These are phyloP conservation scores for Sebastes itinus DNA, from an alignment of 2,797 vertebrate genomes.

Conservation along the genomic window DNA sequence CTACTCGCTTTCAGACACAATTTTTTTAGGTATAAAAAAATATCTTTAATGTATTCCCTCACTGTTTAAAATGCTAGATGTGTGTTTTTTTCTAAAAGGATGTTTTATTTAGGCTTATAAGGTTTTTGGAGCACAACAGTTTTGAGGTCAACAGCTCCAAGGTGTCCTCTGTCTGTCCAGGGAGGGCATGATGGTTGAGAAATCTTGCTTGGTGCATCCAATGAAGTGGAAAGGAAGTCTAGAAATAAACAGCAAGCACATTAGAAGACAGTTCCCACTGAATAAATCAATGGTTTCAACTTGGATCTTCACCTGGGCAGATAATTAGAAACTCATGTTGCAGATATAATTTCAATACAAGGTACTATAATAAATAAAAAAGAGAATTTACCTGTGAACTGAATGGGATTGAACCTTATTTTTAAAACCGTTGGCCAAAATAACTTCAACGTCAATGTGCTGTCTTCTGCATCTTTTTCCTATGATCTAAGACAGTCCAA, in stretches of 20 bases:
- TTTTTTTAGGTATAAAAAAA: too few species aligned
- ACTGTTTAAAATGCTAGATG: neutral
- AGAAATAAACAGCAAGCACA: slow-evolving; percentile 13
- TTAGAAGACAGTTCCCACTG: neutral
- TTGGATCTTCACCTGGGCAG: neutral
- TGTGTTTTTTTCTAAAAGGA: neutral
- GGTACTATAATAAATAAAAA: neutral
- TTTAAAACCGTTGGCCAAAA: neutral
- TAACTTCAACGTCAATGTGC: too few species aligned
- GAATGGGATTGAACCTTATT: neutral
- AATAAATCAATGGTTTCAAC: neutral
- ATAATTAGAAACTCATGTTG: neutral
- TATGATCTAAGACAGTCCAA: too few species aligned
- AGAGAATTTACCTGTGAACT: neutral
- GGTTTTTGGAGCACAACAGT: slow-evolving; percentile 10
- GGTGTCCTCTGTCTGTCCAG: slow-evolving; percentile 3
- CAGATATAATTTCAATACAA: neutral
- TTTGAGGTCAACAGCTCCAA: slow-evolving; percentile 1
- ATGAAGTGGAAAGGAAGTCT: neutral
- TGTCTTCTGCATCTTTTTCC: too few species aligned
- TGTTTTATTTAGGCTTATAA: neutral
- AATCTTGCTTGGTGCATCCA: neutral
- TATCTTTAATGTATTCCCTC: neutral
- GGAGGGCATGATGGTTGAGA: neutral
- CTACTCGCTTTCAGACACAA: neutral